Conservation (phyloP, 2,113 vertebrate genomes). For the Anoura caudifer region DNA sequence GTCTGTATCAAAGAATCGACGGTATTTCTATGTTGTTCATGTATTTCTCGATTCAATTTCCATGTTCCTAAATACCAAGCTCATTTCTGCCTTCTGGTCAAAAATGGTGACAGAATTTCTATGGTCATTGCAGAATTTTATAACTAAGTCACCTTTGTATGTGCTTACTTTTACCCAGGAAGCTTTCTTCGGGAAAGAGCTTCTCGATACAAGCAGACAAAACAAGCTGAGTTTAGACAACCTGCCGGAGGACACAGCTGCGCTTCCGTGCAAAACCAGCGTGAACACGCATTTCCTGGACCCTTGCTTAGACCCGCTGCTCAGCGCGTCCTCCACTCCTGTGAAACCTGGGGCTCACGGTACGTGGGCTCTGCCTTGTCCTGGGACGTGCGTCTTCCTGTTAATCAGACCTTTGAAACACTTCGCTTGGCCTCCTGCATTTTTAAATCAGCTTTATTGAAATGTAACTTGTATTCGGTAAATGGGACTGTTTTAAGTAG, state of each 20-base stretch:
- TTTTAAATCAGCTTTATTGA: neutral
- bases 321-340: conserved; percentile 83
- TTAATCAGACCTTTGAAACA: neutral
- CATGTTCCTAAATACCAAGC: neutral
- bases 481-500: neutral
- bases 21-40: neutral
- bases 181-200: conserved; percentile 96
- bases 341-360: conserved; percentile 86
- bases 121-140: neutral
- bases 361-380: conserved; percentile 76
- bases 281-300: conserved; percentile 80
- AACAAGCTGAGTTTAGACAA: conserved; percentile 82
- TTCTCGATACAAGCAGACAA: conserved; percentile 90
- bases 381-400: neutral
- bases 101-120: neutral
- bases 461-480: neutral
- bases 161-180: conserved; percentile 83
- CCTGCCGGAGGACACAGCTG: conserved; percentile 87
- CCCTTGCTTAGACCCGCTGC: conserved; percentile 85
- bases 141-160: neutral
- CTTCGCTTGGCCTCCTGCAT: neutral
- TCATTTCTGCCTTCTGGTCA: neutral
- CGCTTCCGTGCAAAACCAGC: conserved; percentile 81
- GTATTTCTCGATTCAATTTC: neutral
- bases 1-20: neutral